Percentiles rank a stretch among this genome's conserved stretches.
These are phyloP conservation scores for Nasonia giraulti DNA, from an alignment of 1,140 invertebrate genomes.

Conservation along the genomic window DNA sequence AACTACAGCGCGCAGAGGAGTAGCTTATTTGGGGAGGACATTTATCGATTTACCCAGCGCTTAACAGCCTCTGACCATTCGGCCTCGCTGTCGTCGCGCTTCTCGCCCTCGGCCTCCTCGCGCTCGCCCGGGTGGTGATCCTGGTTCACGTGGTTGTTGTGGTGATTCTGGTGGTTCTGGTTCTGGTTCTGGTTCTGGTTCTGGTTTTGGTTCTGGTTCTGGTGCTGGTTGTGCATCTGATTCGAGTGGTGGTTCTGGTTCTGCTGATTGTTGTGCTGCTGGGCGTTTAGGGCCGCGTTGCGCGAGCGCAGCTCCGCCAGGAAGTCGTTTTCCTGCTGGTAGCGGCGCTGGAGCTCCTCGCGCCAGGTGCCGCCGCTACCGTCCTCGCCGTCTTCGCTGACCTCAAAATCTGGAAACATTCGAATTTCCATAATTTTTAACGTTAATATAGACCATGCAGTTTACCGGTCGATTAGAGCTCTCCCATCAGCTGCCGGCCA, in stretches of 20 bases:
- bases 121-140: constrained; percentile 63
- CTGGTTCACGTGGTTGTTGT: constrained; percentile 6
- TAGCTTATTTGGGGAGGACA: background rate
- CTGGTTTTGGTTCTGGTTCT: background rate
- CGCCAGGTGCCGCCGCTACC: constrained; percentile 76
- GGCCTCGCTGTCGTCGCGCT: constrained; percentile 76
- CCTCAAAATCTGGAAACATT: constrained; percentile 70
- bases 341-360: constrained; percentile 79
- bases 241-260: constrained; percentile 26
- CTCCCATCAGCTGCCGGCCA: no score
- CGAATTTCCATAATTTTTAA: background rate
- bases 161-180: constrained; percentile 18
- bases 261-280: constrained; percentile 56
- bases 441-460: background rate
- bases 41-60: constrained; percentile 82
- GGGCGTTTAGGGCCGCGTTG: constrained; percentile 62
- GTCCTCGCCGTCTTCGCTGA: constrained; percentile 75
- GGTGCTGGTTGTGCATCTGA: constrained; percentile 7
- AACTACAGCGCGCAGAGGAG: no score
- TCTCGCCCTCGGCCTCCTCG: constrained; percentile 71
- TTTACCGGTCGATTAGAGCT: no score
- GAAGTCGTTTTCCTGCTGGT: constrained; percentile 80
- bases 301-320: constrained; percentile 78
- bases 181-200: constrained; percentile 3
- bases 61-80: constrained; percentile 82